Percentiles rank a stretch among this genome's conserved stretches.
These are phyloP conservation scores for Drosophila erecta DNA, from an alignment of 1,140 invertebrate species.

Conservation along the genomic window DNA sequence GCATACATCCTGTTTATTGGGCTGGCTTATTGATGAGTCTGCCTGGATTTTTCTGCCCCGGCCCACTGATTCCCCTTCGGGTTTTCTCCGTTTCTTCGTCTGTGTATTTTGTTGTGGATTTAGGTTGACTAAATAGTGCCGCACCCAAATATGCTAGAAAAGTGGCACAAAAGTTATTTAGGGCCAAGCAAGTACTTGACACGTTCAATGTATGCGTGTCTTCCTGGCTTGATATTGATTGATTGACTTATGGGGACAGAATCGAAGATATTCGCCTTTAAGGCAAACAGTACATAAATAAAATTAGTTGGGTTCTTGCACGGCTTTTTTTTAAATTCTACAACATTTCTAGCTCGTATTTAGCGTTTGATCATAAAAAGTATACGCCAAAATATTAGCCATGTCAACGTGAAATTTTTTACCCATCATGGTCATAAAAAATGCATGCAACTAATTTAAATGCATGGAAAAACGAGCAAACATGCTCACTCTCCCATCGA, in stretches of 20 bases:
- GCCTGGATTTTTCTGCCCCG: constrained; percentile 13
- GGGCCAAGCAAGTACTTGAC: constrained; percentile 54
- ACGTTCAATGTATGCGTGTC: constrained; percentile 37
- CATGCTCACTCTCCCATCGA: constrained; percentile 4
- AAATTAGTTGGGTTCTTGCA: not conserved
- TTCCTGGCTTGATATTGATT: constrained; percentile 57
- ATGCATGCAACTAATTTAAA: constrained; percentile 74
- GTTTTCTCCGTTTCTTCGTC: constrained; percentile 24
- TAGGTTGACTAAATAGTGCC: constrained; percentile 72
- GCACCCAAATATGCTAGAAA: constrained; percentile 27
- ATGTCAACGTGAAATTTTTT: constrained; percentile 9
- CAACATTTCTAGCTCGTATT: not conserved
- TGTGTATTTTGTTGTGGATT: constrained; percentile 61
- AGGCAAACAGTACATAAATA: not conserved
- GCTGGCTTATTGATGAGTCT: constrained; percentile 77
- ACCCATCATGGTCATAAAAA: constrained; percentile 52
- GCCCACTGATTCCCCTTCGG: constrained; percentile 3
- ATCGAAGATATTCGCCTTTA: not conserved
- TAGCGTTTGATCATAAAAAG: constrained; percentile 15
- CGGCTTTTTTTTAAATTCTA: not conserved
- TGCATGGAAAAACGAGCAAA: constrained; percentile 52
- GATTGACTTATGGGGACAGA: constrained; percentile 45
- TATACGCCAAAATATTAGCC: constrained; percentile 1
- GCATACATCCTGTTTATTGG: constrained; percentile 77
- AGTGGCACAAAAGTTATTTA: constrained; percentile 46